Evolutionary conservation across 2,113 vertebrate genomes (phyloP).

Genomic region (Odocoileus hemionus): DNA sequence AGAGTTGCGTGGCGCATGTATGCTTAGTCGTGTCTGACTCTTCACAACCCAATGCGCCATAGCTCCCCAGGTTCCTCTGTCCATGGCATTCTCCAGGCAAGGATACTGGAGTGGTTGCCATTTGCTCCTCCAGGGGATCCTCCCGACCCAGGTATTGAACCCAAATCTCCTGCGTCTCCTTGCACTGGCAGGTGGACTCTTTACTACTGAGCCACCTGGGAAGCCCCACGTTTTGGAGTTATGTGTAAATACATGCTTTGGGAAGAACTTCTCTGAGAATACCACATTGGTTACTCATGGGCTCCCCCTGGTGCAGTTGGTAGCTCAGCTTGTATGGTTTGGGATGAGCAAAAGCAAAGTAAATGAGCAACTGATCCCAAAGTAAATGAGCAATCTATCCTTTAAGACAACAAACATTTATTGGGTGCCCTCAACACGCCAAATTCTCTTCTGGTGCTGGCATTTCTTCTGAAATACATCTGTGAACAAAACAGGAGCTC

Average conservation of each 20-base stretch:
- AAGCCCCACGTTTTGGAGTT: not conserved
- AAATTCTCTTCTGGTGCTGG: not conserved
- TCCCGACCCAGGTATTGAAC: not conserved
- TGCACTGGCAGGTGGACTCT: not conserved
- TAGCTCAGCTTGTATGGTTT: not conserved
- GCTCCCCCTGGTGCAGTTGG: conserved; percentile 52
- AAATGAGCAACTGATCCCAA: not conserved
- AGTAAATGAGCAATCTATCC: not conserved
- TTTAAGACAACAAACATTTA: not conserved
- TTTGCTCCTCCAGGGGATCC: not conserved
- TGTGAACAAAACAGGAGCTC: not conserved
- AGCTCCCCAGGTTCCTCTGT: not conserved
- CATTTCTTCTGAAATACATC: not conserved
- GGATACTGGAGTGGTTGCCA: not conserved
- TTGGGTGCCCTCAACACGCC: not conserved
- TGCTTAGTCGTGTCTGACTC: not conserved
- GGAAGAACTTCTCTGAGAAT: not conserved
- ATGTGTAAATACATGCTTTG: not conserved
- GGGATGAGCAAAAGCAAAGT: not conserved
- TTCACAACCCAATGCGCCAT: not conserved
- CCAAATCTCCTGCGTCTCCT: not conserved
- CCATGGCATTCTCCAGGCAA: not conserved
- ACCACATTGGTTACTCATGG: not conserved
- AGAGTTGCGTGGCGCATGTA: not conserved
- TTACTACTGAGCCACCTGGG: not conserved